Conservation (phyloP, 2,113 vertebrate genomes). For the Dunckerocampus dactyliophorus region DNA sequence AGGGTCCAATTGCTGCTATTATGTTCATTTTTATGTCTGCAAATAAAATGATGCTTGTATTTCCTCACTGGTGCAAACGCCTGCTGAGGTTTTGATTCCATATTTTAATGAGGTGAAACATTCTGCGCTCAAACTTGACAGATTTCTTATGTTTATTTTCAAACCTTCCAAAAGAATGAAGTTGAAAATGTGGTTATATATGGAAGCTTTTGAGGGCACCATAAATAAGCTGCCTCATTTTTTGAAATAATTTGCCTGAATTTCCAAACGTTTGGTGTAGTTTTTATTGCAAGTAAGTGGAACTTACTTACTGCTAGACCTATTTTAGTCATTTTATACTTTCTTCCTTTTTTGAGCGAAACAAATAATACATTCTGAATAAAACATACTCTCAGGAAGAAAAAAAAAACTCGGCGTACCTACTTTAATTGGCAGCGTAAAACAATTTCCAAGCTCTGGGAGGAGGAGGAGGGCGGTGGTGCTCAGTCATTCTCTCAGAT, state of each 20-base stretch:
- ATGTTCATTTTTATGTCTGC: constrained; percentile 31
- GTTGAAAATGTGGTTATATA: constrained; percentile 52
- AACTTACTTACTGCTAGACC: constrained; percentile 55
- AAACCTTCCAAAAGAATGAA: constrained; percentile 40
- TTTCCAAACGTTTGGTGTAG: constrained; percentile 61
- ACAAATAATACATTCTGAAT: constrained; percentile 70
- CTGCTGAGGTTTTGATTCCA: constrained; percentile 6
- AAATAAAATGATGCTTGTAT: constrained; percentile 49
- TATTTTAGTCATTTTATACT: constrained; percentile 52
- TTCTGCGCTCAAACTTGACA: constrained; percentile 58
- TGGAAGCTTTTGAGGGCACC: constrained; percentile 50
- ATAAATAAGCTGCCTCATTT: constrained; percentile 61
- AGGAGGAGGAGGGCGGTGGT: constrained; percentile 30
- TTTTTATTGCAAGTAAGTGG: constrained; percentile 63
- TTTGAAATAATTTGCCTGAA: constrained; percentile 48
- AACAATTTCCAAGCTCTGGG: constrained; percentile 65
- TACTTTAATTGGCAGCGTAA: constrained; percentile 74
- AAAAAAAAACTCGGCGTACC: constrained; percentile 59
- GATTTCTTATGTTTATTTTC: constrained; percentile 36
- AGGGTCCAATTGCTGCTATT: constrained; percentile 27
- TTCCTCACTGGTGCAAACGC: constrained; percentile 30
- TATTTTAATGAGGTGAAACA: constrained; percentile 53
- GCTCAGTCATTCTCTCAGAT: constrained; percentile 70
- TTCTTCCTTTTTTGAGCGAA: constrained; percentile 42
- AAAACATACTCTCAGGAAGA: constrained; percentile 54